Conservation (phyloP, 2,797 vertebrate species). For the Coilia nasus region DNA sequence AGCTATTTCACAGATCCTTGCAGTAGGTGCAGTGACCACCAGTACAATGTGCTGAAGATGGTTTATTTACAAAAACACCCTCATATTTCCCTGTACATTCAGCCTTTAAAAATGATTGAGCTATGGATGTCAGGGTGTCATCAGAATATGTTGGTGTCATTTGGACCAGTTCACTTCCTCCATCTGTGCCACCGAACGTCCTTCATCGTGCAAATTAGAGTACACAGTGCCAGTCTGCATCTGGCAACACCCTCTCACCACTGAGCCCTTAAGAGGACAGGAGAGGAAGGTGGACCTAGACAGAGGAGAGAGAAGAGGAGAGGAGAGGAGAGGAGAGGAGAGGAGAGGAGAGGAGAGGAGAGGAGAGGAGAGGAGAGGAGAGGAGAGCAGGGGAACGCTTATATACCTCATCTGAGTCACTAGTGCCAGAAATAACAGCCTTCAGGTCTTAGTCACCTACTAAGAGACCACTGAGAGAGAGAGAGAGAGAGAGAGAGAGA, state of each 20-base stretch:
- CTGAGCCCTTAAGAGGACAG: neutral
- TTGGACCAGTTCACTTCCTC: neutral
- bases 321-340: neutral
- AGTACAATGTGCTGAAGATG: too few species aligned
- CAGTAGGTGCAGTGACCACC: too few species aligned
- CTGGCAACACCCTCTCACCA: neutral
- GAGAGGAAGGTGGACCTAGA: too few species aligned
- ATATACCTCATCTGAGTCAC: slow-evolving; percentile 5
- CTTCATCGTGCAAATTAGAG: slow-evolving; percentile 18
- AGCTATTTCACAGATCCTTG: neutral
- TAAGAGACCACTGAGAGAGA: neutral
- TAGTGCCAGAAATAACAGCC: neutral
- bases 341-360: neutral
- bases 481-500: slow-evolving; percentile 13
- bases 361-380: too few species aligned
- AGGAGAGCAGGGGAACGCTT: neutral
- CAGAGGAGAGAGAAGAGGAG: neutral
- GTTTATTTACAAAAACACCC: neutral
- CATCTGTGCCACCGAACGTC: neutral
- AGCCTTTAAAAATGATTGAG: neutral
- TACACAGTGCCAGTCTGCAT: neutral
- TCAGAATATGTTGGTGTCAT: too few species aligned
- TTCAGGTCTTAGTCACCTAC: neutral
- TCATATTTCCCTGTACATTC: neutral
- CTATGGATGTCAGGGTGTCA: neutral